These are phyloP conservation scores for Cygnus atratus DNA, from an alignment of 2,113 vertebrate genomes.

Conservation along the genomic window DNA sequence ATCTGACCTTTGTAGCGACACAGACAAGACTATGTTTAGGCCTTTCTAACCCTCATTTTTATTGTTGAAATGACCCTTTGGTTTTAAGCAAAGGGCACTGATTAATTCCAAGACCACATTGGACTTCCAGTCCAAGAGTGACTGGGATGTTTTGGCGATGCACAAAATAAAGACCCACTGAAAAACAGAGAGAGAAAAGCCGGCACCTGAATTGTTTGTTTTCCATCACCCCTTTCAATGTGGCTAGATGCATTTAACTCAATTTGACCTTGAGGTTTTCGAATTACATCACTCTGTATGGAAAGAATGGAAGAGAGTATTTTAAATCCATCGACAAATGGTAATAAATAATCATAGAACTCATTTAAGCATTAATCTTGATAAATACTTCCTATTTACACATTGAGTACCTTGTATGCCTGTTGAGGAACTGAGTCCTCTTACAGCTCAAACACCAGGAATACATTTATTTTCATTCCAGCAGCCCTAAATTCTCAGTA, in stretches of 20 bases:
- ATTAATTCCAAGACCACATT: neutral
- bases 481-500: neutral
- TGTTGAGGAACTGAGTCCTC: neutral
- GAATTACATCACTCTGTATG: slow-evolving; percentile 92
- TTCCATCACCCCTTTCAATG: slow-evolving; percentile 91
- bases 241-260: slow-evolving; percentile 90
- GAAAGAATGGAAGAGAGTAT: slow-evolving; percentile 19
- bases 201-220: slow-evolving; percentile 95
- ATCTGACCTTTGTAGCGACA: neutral
- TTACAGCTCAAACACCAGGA: slow-evolving; percentile 1
- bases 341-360: neutral
- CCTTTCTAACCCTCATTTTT: neutral
- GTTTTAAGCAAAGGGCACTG: neutral
- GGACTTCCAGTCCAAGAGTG: neutral
- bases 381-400: neutral
- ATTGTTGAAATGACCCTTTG: neutral
- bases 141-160: neutral
- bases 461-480: neutral
- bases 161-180: neutral
- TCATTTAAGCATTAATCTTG: slow-evolving; percentile 28
- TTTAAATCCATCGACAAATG: neutral
- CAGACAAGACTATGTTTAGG: neutral
- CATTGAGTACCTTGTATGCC: neutral
- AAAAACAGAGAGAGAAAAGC: slow-evolving; percentile 1
- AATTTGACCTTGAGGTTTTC: slow-evolving; percentile 96